A percentile compares a stretch with the other conserved stretches of the same genome.
Evolutionary conservation across 2,797 vertebrate genomes (phyloP).

Genomic region (Borostomias antarcticus): DNA sequence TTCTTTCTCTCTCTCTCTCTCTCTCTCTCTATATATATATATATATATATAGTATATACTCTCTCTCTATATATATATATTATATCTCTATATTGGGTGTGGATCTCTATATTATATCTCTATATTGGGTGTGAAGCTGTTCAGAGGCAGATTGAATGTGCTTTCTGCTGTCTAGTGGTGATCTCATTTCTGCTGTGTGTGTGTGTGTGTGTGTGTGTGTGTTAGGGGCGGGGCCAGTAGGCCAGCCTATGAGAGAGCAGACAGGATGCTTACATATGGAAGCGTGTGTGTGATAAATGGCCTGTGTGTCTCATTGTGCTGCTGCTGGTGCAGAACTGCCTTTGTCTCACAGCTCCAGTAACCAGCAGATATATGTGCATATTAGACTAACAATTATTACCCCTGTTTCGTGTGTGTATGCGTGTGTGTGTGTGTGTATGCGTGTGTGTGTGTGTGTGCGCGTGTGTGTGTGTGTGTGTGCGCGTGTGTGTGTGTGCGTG

Average conservation of each 20-base stretch:
- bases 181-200: conserved; percentile 55
- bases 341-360: conserved; percentile 61
- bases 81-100: too few relatives aligned
- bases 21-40: too few relatives aligned
- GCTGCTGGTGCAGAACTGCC: conserved; percentile 61
- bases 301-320: conserved; percentile 58
- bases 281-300: conserved; percentile 68
- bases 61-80: too few relatives aligned
- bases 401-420: too few relatives aligned
- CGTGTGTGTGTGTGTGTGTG: conserved; percentile 15
- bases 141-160: neutral
- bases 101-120: too few relatives aligned
- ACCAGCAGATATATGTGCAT: conserved; percentile 53
- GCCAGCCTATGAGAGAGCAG: conserved; percentile 53
- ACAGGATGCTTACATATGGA: conserved; percentile 66
- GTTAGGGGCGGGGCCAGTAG: conserved; percentile 14
- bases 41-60: too few relatives aligned
- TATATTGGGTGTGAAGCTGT: too few relatives aligned
- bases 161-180: conserved; percentile 55
- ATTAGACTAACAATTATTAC: too few relatives aligned
- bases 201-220: conserved; percentile 28
- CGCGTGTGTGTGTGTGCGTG: conserved; percentile 6
- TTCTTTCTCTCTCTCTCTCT: too few relatives aligned
- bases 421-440: conserved; percentile 7
- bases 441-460: conserved; percentile 3